Evolutionary conservation across 2,113 vertebrate genomes (phyloP), one percentile per base, ranked within the genome.

Genomic region (Rhinoderma darwinii): DNA sequence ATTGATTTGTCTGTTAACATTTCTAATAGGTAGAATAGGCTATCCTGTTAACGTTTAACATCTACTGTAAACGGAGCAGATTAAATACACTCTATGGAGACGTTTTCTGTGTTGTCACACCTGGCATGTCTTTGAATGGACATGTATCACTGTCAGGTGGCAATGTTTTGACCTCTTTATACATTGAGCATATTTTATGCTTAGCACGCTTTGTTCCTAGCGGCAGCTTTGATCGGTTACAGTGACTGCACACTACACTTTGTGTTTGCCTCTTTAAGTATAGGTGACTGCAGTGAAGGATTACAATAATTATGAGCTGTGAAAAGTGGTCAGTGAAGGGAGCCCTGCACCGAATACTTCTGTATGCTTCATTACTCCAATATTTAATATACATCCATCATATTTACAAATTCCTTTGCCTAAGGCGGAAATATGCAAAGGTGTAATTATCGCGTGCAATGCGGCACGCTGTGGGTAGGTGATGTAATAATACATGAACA

Each of bases 1-100:
- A 80, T 41, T 80, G 15, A 56, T 37, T 20, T 18, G 2, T 4
- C 50, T 56, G 51, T 15, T 37, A 56, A 20, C 18, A 18, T 39
- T 39, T 18, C 44, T 51, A 7, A 25, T 39, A 80, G 50, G 9
- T 39, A 17, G 18, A 39, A 25, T 4, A n/a, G 30, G 32, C 77
- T 5, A 12, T 25, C 51, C 77, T n/a, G 51, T 80, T 80, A 80
- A 80, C 51, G 77, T 80, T 80, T 80, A 80, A 61, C 50, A 80
- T 59, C 11, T 59, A 80, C 22, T 61, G 77, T 80, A 61, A 39
- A 80, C 51, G 22, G 22, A 61, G 12, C 35, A 61, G 51, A 80
- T 80, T n/a, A 79, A 56, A 79, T 56, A 41, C 47, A 59, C 50
- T 51, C 30, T 20, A 72, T 39, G 22, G 68, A 37, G 37, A 72